Evolutionary conservation across 92 coral and sea anemone species (phyloP), one percentile per base, ranked within the genome.

Genomic region (Scolanthus callimorphus): DNA sequence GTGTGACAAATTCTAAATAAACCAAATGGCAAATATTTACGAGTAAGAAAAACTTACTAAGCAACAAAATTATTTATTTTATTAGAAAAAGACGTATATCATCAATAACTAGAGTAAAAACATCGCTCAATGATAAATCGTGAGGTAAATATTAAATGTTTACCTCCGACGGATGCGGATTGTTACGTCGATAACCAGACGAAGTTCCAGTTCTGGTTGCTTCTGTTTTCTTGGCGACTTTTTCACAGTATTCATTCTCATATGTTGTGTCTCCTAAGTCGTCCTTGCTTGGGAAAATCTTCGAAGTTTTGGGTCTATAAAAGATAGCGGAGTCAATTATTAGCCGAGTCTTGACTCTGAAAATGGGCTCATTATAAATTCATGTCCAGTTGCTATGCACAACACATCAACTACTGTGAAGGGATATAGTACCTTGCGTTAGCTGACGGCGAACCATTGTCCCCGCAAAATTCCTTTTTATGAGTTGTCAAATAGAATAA

Each of bases 121-220:
- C 21, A 13, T 44, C 15, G 3, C 12, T 0, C 26, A 43, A 25
- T 27, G 31, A 43, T 23, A 41, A 29, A 50, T 10, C n/a, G 8
- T 28, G 4, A 29, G 12, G 0, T 29, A 20, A 9, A 28, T 17
- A 45, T 23, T 20, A 11, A 53, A 19, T 43, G 29, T 73, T 70
- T 68, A 92, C 98, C 89, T 92, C 79, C 8, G 83, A 77, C 11
- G 98, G 98, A 65, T 92, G 98, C 0, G 98, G 98, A 27, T 92
- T 92, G 77, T 92, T 92, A 30, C 98, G 68, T 29, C 86, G 80
- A 44, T 64, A 44, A 12, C 91, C 96, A 47, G 90, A 81, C 15
- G 90, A 51, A 51, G 86, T 67, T 51, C 94, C 97, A 3, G 80
- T 59, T 67, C 95, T 69, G 51, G 70, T 59, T 11, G 59, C 57